phyloP scores from a whole-genome alignment of 2,113 vertebrate genomes.

The Grallaria varia region DNA sequence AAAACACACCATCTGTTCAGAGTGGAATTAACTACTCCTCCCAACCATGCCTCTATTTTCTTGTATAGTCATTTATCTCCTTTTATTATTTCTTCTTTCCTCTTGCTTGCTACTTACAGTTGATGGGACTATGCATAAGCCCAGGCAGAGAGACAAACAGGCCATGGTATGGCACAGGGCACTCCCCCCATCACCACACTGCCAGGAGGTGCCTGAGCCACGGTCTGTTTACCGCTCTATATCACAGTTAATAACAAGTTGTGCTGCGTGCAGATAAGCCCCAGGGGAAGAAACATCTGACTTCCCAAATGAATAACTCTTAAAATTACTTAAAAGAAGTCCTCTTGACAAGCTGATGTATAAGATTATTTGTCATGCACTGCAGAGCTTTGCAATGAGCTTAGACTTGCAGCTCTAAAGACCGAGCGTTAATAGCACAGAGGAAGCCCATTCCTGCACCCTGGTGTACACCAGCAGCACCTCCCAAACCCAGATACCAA shows the following conservation, averaged over 20 bases:
- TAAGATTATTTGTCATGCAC: not conserved
- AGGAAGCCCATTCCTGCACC: not conserved
- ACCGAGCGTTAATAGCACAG: not conserved
- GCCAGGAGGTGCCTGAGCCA: not conserved
- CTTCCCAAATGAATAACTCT: constrained; percentile 14
- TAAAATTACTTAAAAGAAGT: not conserved
- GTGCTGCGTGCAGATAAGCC: not conserved
- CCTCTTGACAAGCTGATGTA: not conserved
- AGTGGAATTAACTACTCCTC: not conserved
- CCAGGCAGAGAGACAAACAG: not conserved
- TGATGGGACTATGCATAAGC: not conserved
- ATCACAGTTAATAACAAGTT: not conserved
- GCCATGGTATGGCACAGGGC: not conserved
- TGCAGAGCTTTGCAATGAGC: not conserved
- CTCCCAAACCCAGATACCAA: rapidly evolving
- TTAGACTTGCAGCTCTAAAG: not conserved
- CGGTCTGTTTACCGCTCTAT: not conserved
- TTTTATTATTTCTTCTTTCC: not conserved
- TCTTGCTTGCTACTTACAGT: not conserved
- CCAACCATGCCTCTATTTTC: not conserved
- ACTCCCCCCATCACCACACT: not conserved
- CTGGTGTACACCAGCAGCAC: not conserved
- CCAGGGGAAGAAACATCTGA: not conserved
- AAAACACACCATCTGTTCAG: not conserved
- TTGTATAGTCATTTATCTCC: not conserved